phyloP scores from a whole-genome alignment of 1,140 invertebrate species.

The Apolygus lucorum region DNA sequence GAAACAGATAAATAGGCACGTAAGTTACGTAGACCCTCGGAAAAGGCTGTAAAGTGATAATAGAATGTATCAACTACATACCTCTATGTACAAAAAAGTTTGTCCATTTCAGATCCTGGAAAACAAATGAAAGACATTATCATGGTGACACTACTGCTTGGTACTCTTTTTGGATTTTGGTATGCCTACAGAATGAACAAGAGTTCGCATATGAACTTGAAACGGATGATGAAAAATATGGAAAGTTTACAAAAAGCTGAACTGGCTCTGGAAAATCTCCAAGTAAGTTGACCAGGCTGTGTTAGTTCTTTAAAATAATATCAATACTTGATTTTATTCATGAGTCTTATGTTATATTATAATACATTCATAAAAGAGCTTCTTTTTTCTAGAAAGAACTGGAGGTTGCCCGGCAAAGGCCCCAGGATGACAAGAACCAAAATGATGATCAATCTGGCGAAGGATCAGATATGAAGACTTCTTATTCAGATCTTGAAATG shows the following conservation, averaged over 20 bases:
- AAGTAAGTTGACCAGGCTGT: conserved; percentile 57
- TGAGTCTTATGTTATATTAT: too few species aligned
- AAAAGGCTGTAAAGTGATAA: too few species aligned
- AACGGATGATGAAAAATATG: conserved; percentile 87
- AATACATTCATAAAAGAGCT: too few species aligned
- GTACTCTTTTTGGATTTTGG: conserved; percentile 80
- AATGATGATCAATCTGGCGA: conserved; percentile 66
- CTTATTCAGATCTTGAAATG: conserved; percentile 71
- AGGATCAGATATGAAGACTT: conserved; percentile 52
- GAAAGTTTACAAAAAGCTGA: conserved; percentile 84
- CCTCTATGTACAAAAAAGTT: too few species aligned
- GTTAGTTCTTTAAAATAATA: not conserved
- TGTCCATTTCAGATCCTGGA: not conserved
- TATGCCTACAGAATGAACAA: conserved; percentile 83
- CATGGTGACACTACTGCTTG: conserved; percentile 67
- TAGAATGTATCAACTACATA: too few species aligned
- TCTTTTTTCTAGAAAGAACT: conserved; percentile 46
- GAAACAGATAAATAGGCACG: too few species aligned
- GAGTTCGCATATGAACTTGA: conserved; percentile 71
- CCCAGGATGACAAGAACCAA: conserved; percentile 68
- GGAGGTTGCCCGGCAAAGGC: conserved; percentile 50
- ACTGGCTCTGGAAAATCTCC: conserved; percentile 71
- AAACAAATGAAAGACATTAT: conserved; percentile 69
- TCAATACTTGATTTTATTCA: conserved; percentile 2
- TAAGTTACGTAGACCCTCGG: too few species aligned